Conservation (phyloP, 2,797 vertebrate species). For the Coluber constrictor region DNA sequence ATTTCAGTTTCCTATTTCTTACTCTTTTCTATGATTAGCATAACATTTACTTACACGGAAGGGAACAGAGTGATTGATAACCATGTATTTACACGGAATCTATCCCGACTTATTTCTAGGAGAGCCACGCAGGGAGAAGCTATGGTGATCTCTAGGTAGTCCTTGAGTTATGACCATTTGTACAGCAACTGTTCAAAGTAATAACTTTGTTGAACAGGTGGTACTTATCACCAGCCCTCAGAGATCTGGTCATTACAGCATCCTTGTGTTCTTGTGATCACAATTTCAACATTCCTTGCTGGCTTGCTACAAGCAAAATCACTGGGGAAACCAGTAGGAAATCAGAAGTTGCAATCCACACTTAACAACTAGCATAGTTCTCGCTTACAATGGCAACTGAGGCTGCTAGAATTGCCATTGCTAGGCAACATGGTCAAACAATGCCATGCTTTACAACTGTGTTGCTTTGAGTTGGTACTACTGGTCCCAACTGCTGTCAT, state of each 20-base stretch:
- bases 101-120: background rate
- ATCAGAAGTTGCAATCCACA: background rate
- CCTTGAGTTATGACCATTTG: background rate
- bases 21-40: background rate
- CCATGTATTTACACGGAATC: background rate
- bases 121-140: background rate
- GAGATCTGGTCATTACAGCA: background rate
- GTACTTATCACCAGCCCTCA: background rate
- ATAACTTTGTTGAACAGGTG: background rate
- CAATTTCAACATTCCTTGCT: background rate
- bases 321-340: background rate
- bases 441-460: background rate
- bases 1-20: background rate
- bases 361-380: background rate
- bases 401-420: background rate
- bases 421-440: background rate
- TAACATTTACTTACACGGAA: background rate
- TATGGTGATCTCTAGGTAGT: background rate
- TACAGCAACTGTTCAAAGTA: background rate
- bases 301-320: background rate
- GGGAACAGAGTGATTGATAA: background rate
- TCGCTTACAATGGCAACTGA: background rate
- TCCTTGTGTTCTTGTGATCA: background rate
- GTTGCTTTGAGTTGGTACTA: background rate
- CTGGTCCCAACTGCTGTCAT: background rate